Evolutionary conservation across 2,797 vertebrate genomes (phyloP).

Genomic region (Urocyon cinereoargenteus): DNA sequence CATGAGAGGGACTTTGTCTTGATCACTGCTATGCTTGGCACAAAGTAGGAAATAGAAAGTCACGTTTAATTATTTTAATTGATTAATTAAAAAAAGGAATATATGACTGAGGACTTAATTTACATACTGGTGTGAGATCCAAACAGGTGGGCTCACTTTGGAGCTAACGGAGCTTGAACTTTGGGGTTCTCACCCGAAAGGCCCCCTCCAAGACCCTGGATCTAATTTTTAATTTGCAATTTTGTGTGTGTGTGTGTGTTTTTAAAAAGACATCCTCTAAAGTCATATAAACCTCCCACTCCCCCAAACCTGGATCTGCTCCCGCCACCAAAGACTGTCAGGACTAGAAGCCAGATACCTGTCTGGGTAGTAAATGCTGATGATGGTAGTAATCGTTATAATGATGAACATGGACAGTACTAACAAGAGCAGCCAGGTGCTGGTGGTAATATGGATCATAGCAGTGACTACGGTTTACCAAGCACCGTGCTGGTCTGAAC

Average conservation of each 20-base stretch:
- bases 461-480: fast-evolving
- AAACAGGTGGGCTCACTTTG: not conserved
- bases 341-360: not conserved
- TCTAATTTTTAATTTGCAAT: not conserved
- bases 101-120: not conserved
- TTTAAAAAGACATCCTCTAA: not conserved
- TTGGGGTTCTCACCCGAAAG: not conserved
- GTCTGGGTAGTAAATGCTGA: fast-evolving
- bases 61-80: not conserved
- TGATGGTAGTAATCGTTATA: no score
- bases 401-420: fast-evolving
- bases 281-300: not conserved
- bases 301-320: not conserved
- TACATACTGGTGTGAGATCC: not conserved
- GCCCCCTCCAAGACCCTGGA: not conserved
- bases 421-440: fast-evolving
- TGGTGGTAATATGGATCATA: fast-evolving
- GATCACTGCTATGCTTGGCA: not conserved
- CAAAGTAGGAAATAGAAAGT: not conserved
- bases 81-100: not conserved
- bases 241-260: not conserved
- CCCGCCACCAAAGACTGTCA: not conserved
- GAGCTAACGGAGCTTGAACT: not conserved
- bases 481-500: fast-evolving
- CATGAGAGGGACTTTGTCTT: not conserved